Conservation (phyloP, 2,888 invertebrate genomes). For the Doris montereyensis region DNA sequence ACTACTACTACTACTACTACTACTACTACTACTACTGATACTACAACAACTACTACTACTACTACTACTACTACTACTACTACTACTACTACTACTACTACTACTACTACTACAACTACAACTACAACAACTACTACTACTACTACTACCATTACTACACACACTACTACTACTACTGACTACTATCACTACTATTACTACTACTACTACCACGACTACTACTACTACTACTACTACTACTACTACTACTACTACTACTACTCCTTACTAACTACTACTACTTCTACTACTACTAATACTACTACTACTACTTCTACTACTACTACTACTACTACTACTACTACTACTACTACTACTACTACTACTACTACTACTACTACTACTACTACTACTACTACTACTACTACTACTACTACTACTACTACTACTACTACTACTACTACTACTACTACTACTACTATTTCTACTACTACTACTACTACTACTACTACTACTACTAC, state of each 20-base stretch:
- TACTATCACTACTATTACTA: too few species aligned
- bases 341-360: conserved; percentile 9
- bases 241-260: too few species aligned
- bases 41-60: too few species aligned
- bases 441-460: conserved; percentile 27
- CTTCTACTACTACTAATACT: too few species aligned
- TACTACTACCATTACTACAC: too few species aligned
- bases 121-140: conserved; percentile 26
- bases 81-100: conserved; percentile 34
- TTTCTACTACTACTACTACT: conserved; percentile 28
- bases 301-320: too few species aligned
- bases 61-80: conserved; percentile 34
- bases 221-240: too few species aligned
- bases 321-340: conserved; percentile 14
- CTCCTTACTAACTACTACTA: too few species aligned
- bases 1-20: too few species aligned
- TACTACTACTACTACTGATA: too few species aligned
- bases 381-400: conserved; percentile 11
- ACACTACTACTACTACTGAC: too few species aligned
- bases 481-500: conserved; percentile 6
- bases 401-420: conserved; percentile 23
- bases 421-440: conserved; percentile 25
- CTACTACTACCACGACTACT: too few species aligned
- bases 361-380: conserved; percentile 20
- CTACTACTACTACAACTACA: conserved; percentile 33